A percentile compares a stretch with the other conserved stretches of the same genome.
Conservation (phyloP, 2,113 vertebrate species). For the Ailuropoda melanoleuca region DNA sequence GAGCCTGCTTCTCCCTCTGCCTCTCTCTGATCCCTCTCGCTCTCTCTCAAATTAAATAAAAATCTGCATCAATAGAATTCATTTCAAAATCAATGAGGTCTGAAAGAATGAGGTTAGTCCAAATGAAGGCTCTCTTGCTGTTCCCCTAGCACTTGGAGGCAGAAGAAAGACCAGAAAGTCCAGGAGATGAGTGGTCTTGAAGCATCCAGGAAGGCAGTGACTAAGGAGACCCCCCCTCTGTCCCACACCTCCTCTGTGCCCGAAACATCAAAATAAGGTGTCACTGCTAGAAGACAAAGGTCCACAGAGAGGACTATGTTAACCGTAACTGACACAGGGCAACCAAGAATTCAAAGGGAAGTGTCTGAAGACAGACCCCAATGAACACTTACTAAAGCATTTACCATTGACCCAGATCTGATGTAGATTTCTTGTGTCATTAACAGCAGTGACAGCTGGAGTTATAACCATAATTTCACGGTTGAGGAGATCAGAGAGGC, state of each 20-base stretch:
- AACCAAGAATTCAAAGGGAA: background rate
- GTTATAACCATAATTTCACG: background rate
- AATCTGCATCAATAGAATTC: background rate
- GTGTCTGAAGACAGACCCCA: background rate
- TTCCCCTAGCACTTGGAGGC: background rate
- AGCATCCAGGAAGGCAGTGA: background rate
- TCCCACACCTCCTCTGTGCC: background rate
- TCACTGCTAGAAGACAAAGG: background rate
- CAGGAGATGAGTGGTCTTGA: background rate
- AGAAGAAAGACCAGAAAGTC: background rate
- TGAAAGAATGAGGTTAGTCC: background rate
- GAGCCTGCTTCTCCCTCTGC: background rate
- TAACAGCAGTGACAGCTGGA: background rate
- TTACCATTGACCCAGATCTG: background rate
- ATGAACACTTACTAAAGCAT: background rate
- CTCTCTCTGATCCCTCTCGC: background rate
- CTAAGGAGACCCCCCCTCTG: background rate
- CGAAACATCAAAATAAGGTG: background rate
- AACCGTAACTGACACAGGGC: background rate
- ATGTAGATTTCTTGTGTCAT: background rate
- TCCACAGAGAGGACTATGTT: background rate
- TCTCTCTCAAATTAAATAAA: background rate
- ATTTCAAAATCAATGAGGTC: slow-evolving; percentile 12
- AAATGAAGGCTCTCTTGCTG: background rate
- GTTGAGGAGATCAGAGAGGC: background rate